phyloP scores from a whole-genome alignment of 2,797 vertebrate species.

The Pipistrellus pygmaeus region DNA sequence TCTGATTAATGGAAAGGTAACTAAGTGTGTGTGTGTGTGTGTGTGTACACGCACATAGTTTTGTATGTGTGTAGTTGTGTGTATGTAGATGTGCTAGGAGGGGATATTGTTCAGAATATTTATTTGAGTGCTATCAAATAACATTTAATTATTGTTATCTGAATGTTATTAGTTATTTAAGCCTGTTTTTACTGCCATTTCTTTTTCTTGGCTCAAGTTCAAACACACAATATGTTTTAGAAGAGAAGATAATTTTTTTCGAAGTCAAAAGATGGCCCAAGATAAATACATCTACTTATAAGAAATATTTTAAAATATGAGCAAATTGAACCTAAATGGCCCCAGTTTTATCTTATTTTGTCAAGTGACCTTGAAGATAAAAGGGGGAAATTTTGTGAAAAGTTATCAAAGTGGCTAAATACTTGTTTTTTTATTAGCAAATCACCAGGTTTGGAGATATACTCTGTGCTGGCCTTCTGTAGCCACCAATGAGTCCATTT shows the following conservation, averaged over 20 bases:
- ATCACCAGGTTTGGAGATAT: conserved; percentile 61
- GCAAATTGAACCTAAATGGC: conserved; percentile 56
- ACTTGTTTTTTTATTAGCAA: conserved; percentile 62
- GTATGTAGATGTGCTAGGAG: background rate
- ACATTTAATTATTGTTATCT: conserved; percentile 54
- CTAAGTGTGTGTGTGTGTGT: background rate
- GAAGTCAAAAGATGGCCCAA: conserved; percentile 62
- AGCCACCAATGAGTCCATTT: conserved; percentile 29
- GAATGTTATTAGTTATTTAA: conserved; percentile 55
- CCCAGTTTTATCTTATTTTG: conserved; percentile 31
- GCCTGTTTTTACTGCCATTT: conserved; percentile 13
- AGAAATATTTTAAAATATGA: conserved; percentile 57
- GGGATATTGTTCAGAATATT: background rate
- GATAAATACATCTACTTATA: conserved; percentile 62
- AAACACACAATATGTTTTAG: conserved; percentile 49
- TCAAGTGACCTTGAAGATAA: conserved; percentile 42
- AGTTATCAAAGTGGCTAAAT: conserved; percentile 38
- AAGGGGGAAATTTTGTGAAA: conserved; percentile 11
- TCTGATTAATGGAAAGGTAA: background rate
- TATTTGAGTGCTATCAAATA: conserved; percentile 57
- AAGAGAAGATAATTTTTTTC: conserved; percentile 67
- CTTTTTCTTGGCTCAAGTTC: conserved; percentile 41
- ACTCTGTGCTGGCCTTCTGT: conserved; percentile 52
- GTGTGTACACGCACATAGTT: too few relatives aligned
- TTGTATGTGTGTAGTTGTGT: background rate